Evolutionary conservation across 2,888 invertebrate species (phyloP).

Genomic region (Archips xylosteana): DNA sequence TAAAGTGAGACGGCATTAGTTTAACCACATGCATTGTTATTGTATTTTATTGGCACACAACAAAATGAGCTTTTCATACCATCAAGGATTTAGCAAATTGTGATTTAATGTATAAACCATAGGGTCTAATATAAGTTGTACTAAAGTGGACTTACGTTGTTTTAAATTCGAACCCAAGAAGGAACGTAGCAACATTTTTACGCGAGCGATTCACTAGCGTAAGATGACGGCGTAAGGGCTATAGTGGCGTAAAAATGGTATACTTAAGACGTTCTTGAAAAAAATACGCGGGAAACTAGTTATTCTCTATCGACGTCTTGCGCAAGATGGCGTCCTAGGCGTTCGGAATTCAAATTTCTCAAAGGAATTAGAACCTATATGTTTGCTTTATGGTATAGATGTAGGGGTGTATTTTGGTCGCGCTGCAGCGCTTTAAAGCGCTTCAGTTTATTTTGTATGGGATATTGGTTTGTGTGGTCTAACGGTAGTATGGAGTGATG

Average conservation of each 20-base stretch:
- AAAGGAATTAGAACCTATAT: conserved; percentile 70
- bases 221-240: conserved; percentile 79
- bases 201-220: conserved; percentile 83
- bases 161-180: conserved; percentile 53
- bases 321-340: conserved; percentile 83
- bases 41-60: conserved; percentile 67
- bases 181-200: conserved; percentile 78
- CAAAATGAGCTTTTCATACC: conserved; percentile 49
- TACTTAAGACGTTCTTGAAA: conserved; percentile 84
- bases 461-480: conserved; percentile 53
- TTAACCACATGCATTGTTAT: conserved; percentile 74
- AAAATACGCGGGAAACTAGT: conserved; percentile 77
- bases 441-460: conserved; percentile 54
- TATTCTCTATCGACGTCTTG: conserved; percentile 84
- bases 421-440: conserved; percentile 59
- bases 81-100: conserved; percentile 26
- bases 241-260: conserved; percentile 81
- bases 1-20: conserved; percentile 67
- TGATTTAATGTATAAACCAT: accelerated
- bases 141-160: conserved; percentile 45
- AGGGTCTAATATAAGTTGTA: conserved; percentile 43
- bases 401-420: conserved; percentile 47
- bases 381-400: conserved; percentile 60
- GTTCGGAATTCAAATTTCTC: conserved; percentile 84
- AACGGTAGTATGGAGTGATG: conserved; percentile 44